Base-by-base conservation (phyloP, 53 echinoderm and acorn worm species). In the Astropecten irregularis region DNA sequence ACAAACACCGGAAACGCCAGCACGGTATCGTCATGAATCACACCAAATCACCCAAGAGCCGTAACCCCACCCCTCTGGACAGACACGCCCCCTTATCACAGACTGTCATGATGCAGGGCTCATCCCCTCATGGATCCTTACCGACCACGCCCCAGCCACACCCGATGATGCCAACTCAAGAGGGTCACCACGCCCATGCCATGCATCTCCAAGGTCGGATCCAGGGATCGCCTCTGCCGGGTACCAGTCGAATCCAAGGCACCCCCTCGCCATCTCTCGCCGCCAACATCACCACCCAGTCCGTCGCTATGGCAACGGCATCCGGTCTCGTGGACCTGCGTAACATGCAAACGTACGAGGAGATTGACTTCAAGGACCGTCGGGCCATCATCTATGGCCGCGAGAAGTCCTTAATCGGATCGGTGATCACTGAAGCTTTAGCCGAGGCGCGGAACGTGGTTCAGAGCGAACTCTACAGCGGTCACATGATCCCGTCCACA, bases 1-100 rank as follows among this genome's bases (percentile, higher is more conserved):
- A 94, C 69, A 94, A 94, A 30, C 94, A 94, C 27, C 69, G 83
- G 3, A 94, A 94, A 50, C 91, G 94, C 10, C 88, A 88, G 42
- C 94, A 94, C 26, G 94, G 94, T 25, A 84, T 90, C 14, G 71
- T 82, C 9, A 44, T 66, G 30, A 83, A 63, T 4, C 84, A 87
- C 28, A 52, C 64, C 44, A 85, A 72, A 25, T 25, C 50, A 3
- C 74, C 56, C 21, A 39, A 40, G 14, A 35, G 14, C 57, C 56
- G 20, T 4, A 19, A 50, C 31, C 19, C 71, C 0, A 18, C 50
- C 33, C 23, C 25, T 7, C 32, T 46, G 27, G 19, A 38, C 2
- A 56, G 23, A 5, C 28, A 68, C 71, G n/a, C 50, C n/a, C 1
- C 39, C 40, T 11, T 42, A 6, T 8, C 42, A 6, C 70, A 32